phyloP scores from a whole-genome alignment of 2,797 vertebrate species.

The Morelia viridis region DNA sequence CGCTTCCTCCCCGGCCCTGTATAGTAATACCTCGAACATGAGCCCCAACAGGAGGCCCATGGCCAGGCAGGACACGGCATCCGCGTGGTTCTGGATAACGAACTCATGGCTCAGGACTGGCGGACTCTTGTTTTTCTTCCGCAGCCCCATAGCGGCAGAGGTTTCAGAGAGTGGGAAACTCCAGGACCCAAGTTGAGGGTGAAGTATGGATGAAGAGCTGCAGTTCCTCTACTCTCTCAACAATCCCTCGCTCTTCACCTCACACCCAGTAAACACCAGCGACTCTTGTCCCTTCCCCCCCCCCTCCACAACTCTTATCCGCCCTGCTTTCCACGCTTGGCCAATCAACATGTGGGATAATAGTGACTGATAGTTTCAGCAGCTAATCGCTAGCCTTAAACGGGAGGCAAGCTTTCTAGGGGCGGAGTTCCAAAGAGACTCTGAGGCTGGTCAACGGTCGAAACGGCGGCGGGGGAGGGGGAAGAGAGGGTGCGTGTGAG shows the following conservation, averaged over 20 bases:
- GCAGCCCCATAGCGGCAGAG: slow-evolving; percentile 73
- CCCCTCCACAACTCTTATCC: slow-evolving; percentile 32
- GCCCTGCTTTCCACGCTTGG: slow-evolving; percentile 50
- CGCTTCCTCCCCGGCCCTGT: background rate
- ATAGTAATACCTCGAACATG: slow-evolving; percentile 77
- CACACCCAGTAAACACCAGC: slow-evolving; percentile 53
- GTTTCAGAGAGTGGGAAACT: background rate
- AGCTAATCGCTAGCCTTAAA: background rate
- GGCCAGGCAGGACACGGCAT: slow-evolving; percentile 76
- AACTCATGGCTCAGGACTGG: slow-evolving; percentile 82
- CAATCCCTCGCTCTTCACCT: slow-evolving; percentile 17
- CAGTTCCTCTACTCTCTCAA: fast-evolving
- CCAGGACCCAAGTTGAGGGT: slow-evolving; percentile 2
- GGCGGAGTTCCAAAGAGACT: background rate
- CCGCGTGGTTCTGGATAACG: slow-evolving; percentile 81
- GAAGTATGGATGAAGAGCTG: fast-evolving
- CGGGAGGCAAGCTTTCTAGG: background rate
- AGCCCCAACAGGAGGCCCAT: slow-evolving; percentile 76
- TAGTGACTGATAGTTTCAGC: fast-evolving
- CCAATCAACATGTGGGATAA: slow-evolving; percentile 40
- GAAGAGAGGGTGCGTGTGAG: background rate
- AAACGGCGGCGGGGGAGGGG: background rate
- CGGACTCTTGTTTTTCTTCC: slow-evolving; percentile 80
- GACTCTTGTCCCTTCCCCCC: slow-evolving; percentile 41
- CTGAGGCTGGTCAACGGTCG: fast-evolving